Evolutionary conservation across 2,888 invertebrate genomes (phyloP).

Genomic region (Drosophila pseudotalamancana): DNA sequence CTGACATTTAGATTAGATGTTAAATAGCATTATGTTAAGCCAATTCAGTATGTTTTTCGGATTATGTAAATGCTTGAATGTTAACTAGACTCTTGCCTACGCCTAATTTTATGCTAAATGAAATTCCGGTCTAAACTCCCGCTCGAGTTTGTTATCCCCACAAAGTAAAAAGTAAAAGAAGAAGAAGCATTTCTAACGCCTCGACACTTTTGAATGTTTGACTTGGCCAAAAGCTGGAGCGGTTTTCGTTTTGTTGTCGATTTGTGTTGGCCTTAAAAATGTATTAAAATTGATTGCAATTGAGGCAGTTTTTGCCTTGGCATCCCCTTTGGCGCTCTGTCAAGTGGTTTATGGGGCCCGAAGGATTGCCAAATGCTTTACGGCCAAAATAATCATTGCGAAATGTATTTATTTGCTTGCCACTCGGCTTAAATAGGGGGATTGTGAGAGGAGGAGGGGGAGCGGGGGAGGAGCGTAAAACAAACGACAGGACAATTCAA

Average conservation of each 20-base stretch:
- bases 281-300: constrained; percentile 71
- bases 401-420: constrained; percentile 57
- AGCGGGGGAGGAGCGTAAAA: constrained; percentile 9
- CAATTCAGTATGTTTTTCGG: no score
- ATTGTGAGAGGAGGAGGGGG: not conserved
- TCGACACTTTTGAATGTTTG: not conserved
- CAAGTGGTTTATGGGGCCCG: constrained; percentile 73
- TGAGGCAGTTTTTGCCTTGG: constrained; percentile 38
- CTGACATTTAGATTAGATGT: no score
- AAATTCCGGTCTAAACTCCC: not conserved
- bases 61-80: no score
- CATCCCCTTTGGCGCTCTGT: constrained; percentile 10
- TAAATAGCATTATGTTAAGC: no score
- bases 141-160: constrained; percentile 8
- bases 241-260: not conserved
- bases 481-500: constrained; percentile 9
- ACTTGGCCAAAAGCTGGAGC: constrained; percentile 23
- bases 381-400: constrained; percentile 66
- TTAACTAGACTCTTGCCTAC: no score
- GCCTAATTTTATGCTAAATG: no score
- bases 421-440: constrained; percentile 5
- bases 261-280: constrained; percentile 18
- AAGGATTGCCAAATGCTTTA: constrained; percentile 57
- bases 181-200: constrained; percentile 7
- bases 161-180: not conserved